phyloP scores from a whole-genome alignment of 2,113 vertebrate species.

The Promerops cafer region DNA sequence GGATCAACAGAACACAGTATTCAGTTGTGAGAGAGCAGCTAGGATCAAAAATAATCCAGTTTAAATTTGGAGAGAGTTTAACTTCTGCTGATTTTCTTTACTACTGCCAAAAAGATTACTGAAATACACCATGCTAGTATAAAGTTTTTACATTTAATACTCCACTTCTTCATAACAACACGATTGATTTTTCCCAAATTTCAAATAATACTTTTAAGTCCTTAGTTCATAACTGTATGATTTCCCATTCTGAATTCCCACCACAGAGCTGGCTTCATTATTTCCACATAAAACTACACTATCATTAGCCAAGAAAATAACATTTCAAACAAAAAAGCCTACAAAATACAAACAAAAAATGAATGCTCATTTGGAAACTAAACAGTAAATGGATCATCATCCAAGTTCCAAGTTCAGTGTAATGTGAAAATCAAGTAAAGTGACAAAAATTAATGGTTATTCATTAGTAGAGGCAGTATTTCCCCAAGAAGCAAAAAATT shows the following conservation, averaged over 20 bases:
- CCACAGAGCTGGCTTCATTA: neutral
- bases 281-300: neutral
- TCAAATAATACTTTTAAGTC: neutral
- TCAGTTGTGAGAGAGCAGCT: neutral
- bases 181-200: neutral
- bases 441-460: neutral
- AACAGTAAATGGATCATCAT: neutral
- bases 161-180: neutral
- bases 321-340: neutral
- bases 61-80: neutral
- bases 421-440: neutral
- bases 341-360: neutral
- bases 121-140: neutral
- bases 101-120: neutral
- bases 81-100: neutral
- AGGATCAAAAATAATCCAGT: neutral
- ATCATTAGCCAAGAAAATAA: neutral
- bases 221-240: neutral
- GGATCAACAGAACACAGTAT: neutral
- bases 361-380: neutral
- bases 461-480: neutral
- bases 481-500: neutral
- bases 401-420: neutral
- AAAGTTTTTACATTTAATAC: neutral
- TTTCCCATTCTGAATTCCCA: neutral